Conservation (phyloP, 2,888 invertebrate genomes). For the Hirudinaria manillensis region DNA sequence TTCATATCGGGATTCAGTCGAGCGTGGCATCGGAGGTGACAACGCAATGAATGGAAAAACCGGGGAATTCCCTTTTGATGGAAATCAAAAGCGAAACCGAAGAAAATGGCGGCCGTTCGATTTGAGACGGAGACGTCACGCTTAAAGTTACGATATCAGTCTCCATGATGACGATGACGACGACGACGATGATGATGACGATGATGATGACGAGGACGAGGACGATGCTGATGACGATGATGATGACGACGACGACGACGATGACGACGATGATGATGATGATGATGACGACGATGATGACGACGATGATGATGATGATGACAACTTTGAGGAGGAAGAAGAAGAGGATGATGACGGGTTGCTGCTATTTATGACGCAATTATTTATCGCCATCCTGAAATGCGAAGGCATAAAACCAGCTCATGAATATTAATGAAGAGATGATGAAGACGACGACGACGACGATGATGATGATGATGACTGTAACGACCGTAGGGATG, state of each 20-base stretch:
- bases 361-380: neutral
- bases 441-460: constrained; percentile 21
- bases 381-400: too few species aligned
- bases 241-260: constrained; percentile 14
- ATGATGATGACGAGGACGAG: constrained; percentile 26
- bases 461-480: constrained; percentile 25
- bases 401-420: too few species aligned
- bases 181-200: constrained; percentile 23
- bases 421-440: too few species aligned
- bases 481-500: constrained; percentile 9
- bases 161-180: constrained; percentile 23
- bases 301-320: neutral
- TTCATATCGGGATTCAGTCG: constrained; percentile 71
- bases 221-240: constrained; percentile 25
- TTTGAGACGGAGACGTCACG: neutral
- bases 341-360: neutral
- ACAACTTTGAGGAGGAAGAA: neutral
- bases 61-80: too few species aligned
- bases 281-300: neutral
- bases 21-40: constrained; percentile 84
- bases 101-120: neutral
- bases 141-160: neutral
- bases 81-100: too few species aligned
- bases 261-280: constrained; percentile 19
- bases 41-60: constrained; percentile 72